These are phyloP conservation scores for Hephaestus fuliginosus DNA, from an alignment of 2,797 vertebrate genomes.

Conservation along the genomic window DNA sequence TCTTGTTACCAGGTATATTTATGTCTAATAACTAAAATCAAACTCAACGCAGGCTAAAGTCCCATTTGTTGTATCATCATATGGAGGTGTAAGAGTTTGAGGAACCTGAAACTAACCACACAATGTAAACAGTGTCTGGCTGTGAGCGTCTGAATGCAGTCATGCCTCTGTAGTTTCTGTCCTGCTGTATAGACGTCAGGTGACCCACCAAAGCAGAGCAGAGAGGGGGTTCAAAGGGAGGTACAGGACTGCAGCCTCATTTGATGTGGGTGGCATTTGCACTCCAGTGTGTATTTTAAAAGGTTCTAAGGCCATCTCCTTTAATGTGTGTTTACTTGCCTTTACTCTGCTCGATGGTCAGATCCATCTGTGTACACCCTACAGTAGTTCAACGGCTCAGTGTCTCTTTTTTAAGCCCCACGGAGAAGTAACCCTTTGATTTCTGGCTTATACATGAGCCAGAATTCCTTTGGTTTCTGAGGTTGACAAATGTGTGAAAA, in stretches of 20 bases:
- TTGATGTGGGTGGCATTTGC: slow-evolving; percentile 87
- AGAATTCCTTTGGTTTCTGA: slow-evolving; percentile 23
- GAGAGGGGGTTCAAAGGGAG: slow-evolving; percentile 73
- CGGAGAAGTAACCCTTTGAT: slow-evolving; percentile 22
- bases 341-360: slow-evolving; percentile 46
- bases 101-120: neutral
- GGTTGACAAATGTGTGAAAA: neutral
- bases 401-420: slow-evolving; percentile 25
- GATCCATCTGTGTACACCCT: slow-evolving; percentile 41
- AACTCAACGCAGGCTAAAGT: neutral
- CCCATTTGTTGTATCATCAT: neutral
- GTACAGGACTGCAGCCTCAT: slow-evolving; percentile 59
- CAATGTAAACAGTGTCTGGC: slow-evolving; percentile 1
- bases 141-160: slow-evolving; percentile 28
- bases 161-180: slow-evolving; percentile 36
- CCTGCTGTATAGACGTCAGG: slow-evolving; percentile 45
- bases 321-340: slow-evolving; percentile 77
- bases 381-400: slow-evolving; percentile 26
- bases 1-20: neutral
- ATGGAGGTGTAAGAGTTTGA: neutral
- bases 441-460: neutral
- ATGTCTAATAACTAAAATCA: neutral
- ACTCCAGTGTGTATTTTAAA: slow-evolving; percentile 88
- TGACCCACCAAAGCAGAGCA: slow-evolving; percentile 45
- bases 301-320: slow-evolving; percentile 73